Evolutionary conservation across 2,888 invertebrate genomes (phyloP), one percentile per base, ranked within the genome.

Genomic region (Timandra comae): DNA sequence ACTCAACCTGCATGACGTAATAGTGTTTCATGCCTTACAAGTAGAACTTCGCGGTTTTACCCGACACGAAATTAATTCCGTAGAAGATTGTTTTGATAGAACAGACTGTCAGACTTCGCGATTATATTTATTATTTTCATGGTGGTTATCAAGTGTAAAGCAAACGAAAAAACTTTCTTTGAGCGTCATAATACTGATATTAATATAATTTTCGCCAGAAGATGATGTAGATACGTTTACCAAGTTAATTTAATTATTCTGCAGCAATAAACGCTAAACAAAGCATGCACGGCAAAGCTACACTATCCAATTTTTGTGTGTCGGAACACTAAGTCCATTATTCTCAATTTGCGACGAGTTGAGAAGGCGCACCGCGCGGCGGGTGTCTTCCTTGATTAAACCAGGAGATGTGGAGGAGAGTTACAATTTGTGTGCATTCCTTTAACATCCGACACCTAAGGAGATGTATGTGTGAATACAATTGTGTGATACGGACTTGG

Each of bases 361-460:
- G 72, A 16, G 64, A 63, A 73, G n/a, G 69, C 65, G 57, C 53
- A 51, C 61, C 64, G 57, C 84, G 55, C 84, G 68, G 77, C 81
- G 80, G 86, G 84, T 81, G 81, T 82, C 76, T 76, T 75, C 78
- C 80, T 82, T 84, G 84, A 85, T 85, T 85, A 84, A 85, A 84
- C 77, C 69, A 58, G 55, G 65, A 67, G 66, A 71, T 68, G 68
- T 75, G 68, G 70, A 73, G 74, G 70, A 73, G 74, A 77, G 74
- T 72, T 70, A 76, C 77, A 77, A 79, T 79, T 78, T 78, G 77
- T 74, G 75, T 77, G 69, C 71, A 71, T 66, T 71, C 59, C 48
- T 16, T 24, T 9, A 10, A 24, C 24, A 10, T 34, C 29, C 21
- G 29, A 16, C 24, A 8, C 16, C 16, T 16, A 9, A 11, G 11